These are phyloP conservation scores for Colinus virginianus DNA, from an alignment of 2,113 vertebrate genomes.

Conservation along the genomic window DNA sequence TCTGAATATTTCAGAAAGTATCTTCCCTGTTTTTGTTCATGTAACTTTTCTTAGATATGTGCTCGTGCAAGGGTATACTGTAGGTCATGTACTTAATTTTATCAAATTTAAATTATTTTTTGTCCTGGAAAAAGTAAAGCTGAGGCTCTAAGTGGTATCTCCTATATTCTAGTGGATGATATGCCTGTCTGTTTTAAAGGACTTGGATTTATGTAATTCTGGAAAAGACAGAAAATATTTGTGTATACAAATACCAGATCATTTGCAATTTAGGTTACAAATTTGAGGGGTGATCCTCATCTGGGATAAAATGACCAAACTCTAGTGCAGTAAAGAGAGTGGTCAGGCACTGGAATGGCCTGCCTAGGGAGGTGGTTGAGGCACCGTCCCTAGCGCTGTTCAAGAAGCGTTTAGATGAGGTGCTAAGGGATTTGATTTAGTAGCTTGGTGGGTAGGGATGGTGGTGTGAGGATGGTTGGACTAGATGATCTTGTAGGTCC, in stretches of 20 bases:
- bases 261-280: background rate
- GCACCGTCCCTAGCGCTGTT: too few species aligned
- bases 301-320: background rate
- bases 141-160: background rate
- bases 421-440: too few species aligned
- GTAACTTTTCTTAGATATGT: background rate
- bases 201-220: background rate
- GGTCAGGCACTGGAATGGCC: too few species aligned
- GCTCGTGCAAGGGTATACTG: background rate
- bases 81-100: background rate
- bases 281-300: background rate
- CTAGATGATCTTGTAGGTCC: too few species aligned
- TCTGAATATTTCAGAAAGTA: conserved; percentile 50
- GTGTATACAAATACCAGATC: background rate
- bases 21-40: background rate
- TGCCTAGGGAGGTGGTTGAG: too few species aligned
- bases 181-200: background rate
- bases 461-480: too few species aligned
- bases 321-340: background rate
- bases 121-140: background rate
- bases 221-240: background rate
- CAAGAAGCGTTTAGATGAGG: too few species aligned
- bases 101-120: background rate
- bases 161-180: background rate
- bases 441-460: too few species aligned